Conservation (phyloP, 2,888 invertebrate genomes). For the Odontomyia ornata region DNA sequence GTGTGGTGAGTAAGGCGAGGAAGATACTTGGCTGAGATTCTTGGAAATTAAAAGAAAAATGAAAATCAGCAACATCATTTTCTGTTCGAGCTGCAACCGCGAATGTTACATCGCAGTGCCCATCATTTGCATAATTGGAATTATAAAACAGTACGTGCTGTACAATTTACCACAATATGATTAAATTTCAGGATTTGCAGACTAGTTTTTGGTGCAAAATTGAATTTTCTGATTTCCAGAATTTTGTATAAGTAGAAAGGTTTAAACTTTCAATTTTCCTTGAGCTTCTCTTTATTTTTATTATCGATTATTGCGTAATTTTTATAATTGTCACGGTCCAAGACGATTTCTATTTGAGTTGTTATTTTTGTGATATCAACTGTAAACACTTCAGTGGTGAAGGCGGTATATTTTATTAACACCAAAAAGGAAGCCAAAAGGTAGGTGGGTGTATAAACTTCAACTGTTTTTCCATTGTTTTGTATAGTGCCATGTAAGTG, state of each 20-base stretch:
- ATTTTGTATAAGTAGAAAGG: too few species aligned
- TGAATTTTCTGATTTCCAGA: too few species aligned
- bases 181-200: not conserved
- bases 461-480: slow-evolving; percentile 37
- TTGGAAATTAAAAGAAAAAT: not conserved
- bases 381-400: not conserved
- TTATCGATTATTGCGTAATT: too few species aligned
- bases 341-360: too few species aligned
- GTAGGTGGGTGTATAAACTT: slow-evolving; percentile 14
- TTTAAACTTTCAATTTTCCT: too few species aligned
- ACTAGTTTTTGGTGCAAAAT: not conserved
- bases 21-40: not conserved
- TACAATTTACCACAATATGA: not conserved
- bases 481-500: not conserved
- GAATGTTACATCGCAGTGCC: slow-evolving; percentile 6
- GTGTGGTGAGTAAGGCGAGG: not conserved
- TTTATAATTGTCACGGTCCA: too few species aligned
- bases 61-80: too few species aligned
- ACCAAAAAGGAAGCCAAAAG: slow-evolving; percentile 1
- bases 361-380: not conserved
- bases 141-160: not conserved
- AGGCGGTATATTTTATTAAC: not conserved
- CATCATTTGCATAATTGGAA: slow-evolving; percentile 35
- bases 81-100: not conserved
- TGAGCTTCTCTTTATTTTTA: too few species aligned